Evolutionary conservation across 2,888 invertebrate species (phyloP).

Genomic region (Ditylenchus weischeri): DNA sequence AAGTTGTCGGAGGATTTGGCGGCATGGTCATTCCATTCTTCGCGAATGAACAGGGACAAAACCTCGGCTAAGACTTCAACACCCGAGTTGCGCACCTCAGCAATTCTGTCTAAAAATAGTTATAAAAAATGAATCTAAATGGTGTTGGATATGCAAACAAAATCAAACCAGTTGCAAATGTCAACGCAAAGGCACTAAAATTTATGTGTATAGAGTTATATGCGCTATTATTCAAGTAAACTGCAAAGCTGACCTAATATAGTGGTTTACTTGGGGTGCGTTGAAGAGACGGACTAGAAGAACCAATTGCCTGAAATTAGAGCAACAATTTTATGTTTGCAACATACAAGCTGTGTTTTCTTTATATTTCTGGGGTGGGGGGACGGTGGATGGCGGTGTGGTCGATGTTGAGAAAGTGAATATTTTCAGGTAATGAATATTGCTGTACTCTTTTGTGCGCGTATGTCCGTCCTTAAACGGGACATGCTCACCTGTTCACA

Average conservation of each 20-base stretch:
- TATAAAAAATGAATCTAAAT: not conserved
- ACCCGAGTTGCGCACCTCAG: conserved; percentile 34
- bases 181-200: conserved; percentile 34
- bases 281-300: conserved; percentile 24
- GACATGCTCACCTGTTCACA: no score
- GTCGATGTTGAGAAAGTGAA: no score
- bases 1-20: conserved; percentile 6
- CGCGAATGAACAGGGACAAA: conserved; percentile 27
- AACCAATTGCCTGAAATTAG: conserved; percentile 30
- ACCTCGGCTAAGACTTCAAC: conserved; percentile 30
- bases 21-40: conserved; percentile 19
- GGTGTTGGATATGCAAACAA: not conserved
- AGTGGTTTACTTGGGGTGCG: conserved; percentile 27
- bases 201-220: no score
- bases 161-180: conserved; percentile 32
- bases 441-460: no score
- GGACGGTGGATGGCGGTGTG: no score
- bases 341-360: no score
- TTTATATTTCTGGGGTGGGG: no score
- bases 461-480: no score
- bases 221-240: no score
- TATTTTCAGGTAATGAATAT: no score
- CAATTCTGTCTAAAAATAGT: conserved; percentile 26
- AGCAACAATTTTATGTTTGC: no score
- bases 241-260: not conserved